Percentiles rank a stretch among this genome's conserved stretches.
These are phyloP conservation scores for Lithophane leautieri DNA, from an alignment of 2,888 invertebrate species.

Conservation along the genomic window DNA sequence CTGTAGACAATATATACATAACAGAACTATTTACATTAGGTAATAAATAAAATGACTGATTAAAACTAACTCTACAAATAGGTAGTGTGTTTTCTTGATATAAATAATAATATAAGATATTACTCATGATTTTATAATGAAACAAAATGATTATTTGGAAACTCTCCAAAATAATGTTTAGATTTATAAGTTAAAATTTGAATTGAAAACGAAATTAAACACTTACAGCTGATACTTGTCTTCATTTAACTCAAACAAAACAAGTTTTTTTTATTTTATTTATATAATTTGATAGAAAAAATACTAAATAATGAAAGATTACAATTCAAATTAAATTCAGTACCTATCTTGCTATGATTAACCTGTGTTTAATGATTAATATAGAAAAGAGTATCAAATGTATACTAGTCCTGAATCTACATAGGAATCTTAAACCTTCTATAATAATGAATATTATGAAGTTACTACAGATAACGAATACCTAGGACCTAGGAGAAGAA, in stretches of 20 bases:
- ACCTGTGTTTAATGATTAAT: neutral
- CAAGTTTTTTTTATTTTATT: no score
- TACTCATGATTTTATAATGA: neutral
- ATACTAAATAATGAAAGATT: neutral
- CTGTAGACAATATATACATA: no score
- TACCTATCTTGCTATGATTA: no score
- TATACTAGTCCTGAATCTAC: neutral
- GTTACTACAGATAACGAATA: neutral
- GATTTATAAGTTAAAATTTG: neutral
- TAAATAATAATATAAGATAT: neutral
- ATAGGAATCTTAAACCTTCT: neutral
- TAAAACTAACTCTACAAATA: no score
- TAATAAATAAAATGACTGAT: no score
- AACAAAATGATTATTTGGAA: neutral
- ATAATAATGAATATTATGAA: neutral
- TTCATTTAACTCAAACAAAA: neutral
- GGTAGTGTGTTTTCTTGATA: no score
- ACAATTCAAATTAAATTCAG: neutral
- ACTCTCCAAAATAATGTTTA: neutral
- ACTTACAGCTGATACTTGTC: neutral
- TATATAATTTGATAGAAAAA: neutral
- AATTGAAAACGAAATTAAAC: neutral
- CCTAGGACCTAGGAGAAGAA: no score
- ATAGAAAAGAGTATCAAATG: neutral
- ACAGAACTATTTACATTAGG: no score